These are phyloP conservation scores for Strix uralensis DNA, from an alignment of 2,113 vertebrate species.

Conservation along the genomic window DNA sequence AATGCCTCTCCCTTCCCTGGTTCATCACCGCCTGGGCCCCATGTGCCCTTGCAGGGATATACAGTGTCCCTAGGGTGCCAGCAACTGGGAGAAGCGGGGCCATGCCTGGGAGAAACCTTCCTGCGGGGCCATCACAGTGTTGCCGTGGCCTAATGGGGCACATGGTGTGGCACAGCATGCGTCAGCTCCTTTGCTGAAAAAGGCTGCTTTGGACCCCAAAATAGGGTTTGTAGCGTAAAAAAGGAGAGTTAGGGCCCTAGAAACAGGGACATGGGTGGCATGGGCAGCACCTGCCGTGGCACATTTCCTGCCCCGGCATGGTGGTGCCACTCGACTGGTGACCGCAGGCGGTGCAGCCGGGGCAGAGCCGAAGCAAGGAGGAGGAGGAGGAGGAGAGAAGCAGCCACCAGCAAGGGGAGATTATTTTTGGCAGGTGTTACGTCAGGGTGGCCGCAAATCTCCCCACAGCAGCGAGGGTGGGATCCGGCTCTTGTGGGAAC, in stretches of 20 bases:
- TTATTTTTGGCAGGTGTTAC: neutral
- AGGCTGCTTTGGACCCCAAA: no score
- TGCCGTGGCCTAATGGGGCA: accelerated
- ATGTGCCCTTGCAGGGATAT: neutral
- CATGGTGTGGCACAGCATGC: neutral
- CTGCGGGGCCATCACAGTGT: accelerated
- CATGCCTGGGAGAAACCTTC: neutral
- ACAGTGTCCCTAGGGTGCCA: neutral
- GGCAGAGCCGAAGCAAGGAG: neutral
- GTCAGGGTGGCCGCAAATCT: neutral
- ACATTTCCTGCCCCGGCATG: neutral
- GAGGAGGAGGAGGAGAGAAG: neutral
- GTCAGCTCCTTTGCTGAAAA: neutral
- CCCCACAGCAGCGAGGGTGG: neutral
- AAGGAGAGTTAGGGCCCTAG: no score
- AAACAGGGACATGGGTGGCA: neutral
- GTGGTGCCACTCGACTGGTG: neutral
- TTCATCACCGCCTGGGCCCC: neutral
- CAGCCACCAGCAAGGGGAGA: neutral
- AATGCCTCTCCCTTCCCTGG: neutral
- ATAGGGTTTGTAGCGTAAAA: no score
- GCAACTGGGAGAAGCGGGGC: neutral
- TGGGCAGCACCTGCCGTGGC: neutral
- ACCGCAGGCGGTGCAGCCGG: neutral
- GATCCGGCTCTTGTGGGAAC: neutral